Evolutionary conservation across 2,888 invertebrate species (phyloP).

Genomic region (Seira musarum): DNA sequence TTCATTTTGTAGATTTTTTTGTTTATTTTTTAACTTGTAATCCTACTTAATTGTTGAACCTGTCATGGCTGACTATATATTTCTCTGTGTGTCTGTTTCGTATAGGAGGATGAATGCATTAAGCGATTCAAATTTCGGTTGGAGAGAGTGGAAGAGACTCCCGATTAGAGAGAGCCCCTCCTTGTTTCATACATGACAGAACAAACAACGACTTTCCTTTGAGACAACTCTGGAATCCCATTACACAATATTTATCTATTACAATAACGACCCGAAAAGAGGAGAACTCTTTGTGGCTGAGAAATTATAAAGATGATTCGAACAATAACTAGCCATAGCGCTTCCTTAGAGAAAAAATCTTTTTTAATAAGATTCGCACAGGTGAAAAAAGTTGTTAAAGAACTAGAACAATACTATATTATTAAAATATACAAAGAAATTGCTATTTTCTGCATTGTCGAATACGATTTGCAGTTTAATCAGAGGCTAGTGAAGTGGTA

Average conservation of each 20-base stretch:
- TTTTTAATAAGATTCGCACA: no score
- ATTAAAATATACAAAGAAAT: no score
- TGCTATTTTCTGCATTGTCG: no score
- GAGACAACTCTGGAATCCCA: slow-evolving; percentile 45
- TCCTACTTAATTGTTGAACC: slow-evolving; percentile 29
- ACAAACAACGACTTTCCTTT: slow-evolving; percentile 49
- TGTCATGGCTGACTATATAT: slow-evolving; percentile 62
- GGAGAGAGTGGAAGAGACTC: slow-evolving; percentile 63
- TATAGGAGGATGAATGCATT: slow-evolving; percentile 66
- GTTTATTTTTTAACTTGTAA: slow-evolving; percentile 27
- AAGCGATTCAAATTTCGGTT: slow-evolving; percentile 59
- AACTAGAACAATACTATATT: no score
- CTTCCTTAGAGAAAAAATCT: slow-evolving; percentile 15
- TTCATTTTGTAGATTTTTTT: slow-evolving; percentile 14
- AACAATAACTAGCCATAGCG: slow-evolving; percentile 53
- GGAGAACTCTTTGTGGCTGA: no score
- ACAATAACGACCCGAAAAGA: no score
- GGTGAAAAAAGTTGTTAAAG: no score
- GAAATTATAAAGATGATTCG: slow-evolving; percentile 3
- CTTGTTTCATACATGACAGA: slow-evolving; percentile 54
- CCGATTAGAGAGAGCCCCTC: slow-evolving; percentile 55
- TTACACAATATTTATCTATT: slow-evolving; percentile 28
- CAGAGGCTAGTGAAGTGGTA: no score
- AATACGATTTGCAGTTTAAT: no score
- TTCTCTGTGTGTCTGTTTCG: slow-evolving; percentile 61